A percentile compares a stretch with the other conserved stretches of the same genome.
These are phyloP conservation scores for Bugulina stolonifera DNA, from an alignment of 2,888 invertebrate genomes.

Conservation along the genomic window DNA sequence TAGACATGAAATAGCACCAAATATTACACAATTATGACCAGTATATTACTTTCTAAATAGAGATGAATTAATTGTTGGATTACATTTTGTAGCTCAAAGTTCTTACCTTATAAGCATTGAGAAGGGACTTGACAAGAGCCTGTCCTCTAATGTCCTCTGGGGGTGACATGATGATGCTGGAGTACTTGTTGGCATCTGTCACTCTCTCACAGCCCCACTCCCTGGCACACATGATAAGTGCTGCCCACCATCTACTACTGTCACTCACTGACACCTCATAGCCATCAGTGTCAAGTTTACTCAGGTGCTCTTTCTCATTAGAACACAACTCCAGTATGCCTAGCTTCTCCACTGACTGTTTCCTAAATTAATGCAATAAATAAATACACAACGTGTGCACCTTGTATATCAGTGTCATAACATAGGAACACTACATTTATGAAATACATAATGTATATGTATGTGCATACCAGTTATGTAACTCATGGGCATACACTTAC, in stretches of 20 bases:
- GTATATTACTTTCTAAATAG: too few relatives aligned
- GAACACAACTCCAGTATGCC: neutral
- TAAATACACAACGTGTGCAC: too few relatives aligned
- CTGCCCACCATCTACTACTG: conserved; percentile 14
- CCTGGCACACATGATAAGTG: conserved; percentile 3
- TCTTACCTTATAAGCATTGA: conserved; percentile 16
- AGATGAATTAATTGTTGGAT: too few relatives aligned
- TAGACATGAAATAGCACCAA: too few relatives aligned
- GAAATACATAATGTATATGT: neutral
- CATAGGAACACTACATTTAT: neutral
- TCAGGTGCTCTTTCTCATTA: neutral
- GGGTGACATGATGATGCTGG: neutral
- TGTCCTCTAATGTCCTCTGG: neutral
- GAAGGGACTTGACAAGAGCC: neutral
- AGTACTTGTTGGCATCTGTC: neutral
- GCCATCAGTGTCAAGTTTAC: neutral
- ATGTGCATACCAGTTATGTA: neutral
- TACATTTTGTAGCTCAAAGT: too few relatives aligned
- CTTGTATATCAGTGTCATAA: too few relatives aligned
- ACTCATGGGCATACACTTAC: neutral
- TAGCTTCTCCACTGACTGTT: neutral
- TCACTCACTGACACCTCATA: neutral
- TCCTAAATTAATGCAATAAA: too few relatives aligned
- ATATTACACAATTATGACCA: too few relatives aligned
- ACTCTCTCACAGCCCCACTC: conserved; percentile 2